Evolutionary conservation across 2,113 vertebrate species (phyloP).

Genomic region (Acanthisitta chloris): DNA sequence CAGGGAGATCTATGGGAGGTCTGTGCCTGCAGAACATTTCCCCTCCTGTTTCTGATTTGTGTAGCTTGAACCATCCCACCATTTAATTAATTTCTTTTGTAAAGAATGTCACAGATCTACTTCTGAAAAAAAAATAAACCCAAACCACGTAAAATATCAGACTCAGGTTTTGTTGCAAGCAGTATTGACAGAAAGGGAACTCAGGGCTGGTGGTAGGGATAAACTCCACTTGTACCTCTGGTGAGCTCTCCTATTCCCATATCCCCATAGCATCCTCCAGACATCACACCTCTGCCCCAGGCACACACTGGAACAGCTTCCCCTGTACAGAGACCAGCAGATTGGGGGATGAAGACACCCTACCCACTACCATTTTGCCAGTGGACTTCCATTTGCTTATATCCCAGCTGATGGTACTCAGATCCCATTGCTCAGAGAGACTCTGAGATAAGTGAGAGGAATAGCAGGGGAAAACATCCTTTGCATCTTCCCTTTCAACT

Average conservation of each 20-base stretch:
- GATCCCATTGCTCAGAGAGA: conserved; percentile 18
- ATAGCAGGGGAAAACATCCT: conserved; percentile 55
- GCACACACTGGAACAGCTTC: background rate
- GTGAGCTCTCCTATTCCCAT: background rate
- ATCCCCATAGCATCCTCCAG: background rate
- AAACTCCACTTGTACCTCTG: background rate
- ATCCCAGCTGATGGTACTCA: background rate
- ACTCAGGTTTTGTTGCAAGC: background rate
- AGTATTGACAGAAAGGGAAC: background rate
- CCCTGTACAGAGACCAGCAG: background rate
- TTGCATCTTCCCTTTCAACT: conserved; percentile 67
- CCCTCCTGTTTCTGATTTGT: conserved; percentile 68
- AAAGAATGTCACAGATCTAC: conserved; percentile 52
- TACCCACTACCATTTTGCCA: conserved; percentile 48
- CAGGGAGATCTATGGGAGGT: conserved; percentile 48
- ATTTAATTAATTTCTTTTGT: conserved; percentile 61
- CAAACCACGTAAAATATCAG: background rate
- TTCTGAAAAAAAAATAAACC: background rate
- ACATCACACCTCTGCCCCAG: background rate
- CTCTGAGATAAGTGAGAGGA: conserved; percentile 60
- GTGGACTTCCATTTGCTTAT: conserved; percentile 41
- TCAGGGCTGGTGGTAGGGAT: background rate
- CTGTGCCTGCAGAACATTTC: conserved; percentile 28
- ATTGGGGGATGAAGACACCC: background rate
- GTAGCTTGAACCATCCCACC: conserved; percentile 44